These are phyloP conservation scores for Tragelaphus buxtoni DNA, from an alignment of 2,113 vertebrate genomes.

Conservation along the genomic window DNA sequence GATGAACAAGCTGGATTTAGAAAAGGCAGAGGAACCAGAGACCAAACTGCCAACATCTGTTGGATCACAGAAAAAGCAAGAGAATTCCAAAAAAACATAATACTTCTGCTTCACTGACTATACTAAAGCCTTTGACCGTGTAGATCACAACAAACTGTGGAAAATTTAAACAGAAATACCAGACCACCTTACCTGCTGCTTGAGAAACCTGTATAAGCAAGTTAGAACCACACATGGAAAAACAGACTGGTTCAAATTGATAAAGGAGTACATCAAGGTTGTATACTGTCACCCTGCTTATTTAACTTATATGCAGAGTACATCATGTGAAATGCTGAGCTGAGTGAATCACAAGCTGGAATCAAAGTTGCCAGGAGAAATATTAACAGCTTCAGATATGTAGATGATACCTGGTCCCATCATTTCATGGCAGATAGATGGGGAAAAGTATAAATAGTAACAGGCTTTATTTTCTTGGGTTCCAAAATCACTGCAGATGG, in stretches of 20 bases:
- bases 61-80: not conserved
- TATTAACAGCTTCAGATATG: not conserved
- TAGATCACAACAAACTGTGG: not conserved
- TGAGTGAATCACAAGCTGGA: not conserved
- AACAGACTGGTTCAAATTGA: not conserved
- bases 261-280: not conserved
- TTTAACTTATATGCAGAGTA: not conserved
- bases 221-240: not conserved
- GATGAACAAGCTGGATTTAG: not conserved
- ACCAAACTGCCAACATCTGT: not conserved
- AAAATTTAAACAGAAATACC: not conserved
- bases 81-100: not conserved
- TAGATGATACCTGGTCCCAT: not conserved
- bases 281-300: not conserved
- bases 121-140: not conserved
- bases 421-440: not conserved
- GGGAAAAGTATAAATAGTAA: not conserved
- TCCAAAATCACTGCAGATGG: not conserved
- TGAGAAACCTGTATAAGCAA: not conserved
- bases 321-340: not conserved
- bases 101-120: not conserved
- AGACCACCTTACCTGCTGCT: not conserved
- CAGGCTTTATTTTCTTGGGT: not conserved
- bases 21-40: not conserved
- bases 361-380: not conserved